phyloP scores from a whole-genome alignment of 2,113 vertebrate genomes.

The Cacatua alba region DNA sequence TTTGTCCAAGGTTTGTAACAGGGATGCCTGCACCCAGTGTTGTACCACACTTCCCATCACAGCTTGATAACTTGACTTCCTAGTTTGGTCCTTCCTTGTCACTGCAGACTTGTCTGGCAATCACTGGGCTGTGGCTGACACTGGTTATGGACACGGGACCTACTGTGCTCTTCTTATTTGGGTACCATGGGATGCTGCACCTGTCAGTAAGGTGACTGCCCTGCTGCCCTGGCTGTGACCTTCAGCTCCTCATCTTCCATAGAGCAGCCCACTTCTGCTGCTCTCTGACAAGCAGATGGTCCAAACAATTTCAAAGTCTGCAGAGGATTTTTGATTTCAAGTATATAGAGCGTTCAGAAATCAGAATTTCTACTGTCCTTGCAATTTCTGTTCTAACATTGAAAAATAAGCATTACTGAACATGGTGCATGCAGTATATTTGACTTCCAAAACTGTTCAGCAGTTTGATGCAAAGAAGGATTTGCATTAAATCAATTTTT shows the following conservation, averaged over 20 bases:
- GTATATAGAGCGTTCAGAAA: not conserved
- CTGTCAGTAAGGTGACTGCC: fast-evolving
- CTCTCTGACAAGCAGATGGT: not conserved
- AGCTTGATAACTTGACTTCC: not conserved
- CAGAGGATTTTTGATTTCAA: not conserved
- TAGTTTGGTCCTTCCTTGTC: not conserved
- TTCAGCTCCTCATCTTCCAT: not conserved
- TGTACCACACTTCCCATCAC: not conserved
- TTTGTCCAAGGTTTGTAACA: not conserved
- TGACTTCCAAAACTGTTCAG: not conserved
- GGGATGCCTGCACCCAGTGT: fast-evolving
- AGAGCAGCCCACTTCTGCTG: not conserved
- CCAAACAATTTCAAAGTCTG: not conserved
- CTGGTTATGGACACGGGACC: not conserved
- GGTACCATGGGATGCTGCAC: not conserved
- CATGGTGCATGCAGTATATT: not conserved
- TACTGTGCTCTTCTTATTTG: not conserved
- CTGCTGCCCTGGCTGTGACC: not conserved
- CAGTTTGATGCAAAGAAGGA: not conserved
- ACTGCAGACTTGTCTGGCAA: not conserved
- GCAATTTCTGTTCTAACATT: not conserved
- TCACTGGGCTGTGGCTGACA: not conserved
- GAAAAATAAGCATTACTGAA: not conserved
- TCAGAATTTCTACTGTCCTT: not conserved
- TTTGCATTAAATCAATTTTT: not conserved